Evolutionary conservation across 2,113 vertebrate species (phyloP).

Genomic region (Tamias sibiricus): DNA sequence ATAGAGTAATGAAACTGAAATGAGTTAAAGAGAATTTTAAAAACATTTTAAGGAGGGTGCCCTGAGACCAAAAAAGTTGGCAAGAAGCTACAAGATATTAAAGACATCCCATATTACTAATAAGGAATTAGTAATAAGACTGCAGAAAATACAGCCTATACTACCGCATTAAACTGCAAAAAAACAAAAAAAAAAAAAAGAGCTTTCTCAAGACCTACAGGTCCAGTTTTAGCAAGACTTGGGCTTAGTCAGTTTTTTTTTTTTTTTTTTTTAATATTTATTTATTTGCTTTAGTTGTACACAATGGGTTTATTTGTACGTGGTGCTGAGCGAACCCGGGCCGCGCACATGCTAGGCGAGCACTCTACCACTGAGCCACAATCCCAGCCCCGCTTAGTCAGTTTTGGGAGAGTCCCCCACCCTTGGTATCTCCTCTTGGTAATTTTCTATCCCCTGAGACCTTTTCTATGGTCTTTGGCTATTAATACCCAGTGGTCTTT

Average conservation of each 20-base stretch:
- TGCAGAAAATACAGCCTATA: background rate
- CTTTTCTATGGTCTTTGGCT: background rate
- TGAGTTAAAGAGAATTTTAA: background rate
- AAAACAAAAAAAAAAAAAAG: background rate
- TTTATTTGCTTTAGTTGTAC: no score
- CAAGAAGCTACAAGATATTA: background rate
- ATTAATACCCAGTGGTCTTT: background rate
- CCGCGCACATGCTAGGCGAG: no score
- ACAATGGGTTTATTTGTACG: no score
- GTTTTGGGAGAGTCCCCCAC: background rate
- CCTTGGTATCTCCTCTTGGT: background rate
- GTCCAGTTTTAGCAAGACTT: background rate
- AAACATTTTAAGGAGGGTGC: background rate
- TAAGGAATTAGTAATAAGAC: background rate
- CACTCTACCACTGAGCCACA: no score
- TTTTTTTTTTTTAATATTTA: no score
- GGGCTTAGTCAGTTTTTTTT: background rate
- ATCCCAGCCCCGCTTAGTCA: no score
- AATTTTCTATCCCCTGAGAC: background rate
- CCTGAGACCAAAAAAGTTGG: background rate
- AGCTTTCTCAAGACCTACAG: background rate
- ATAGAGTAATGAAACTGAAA: background rate
- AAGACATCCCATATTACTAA: background rate
- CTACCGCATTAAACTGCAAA: background rate
- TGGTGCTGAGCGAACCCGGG: no score